A percentile compares a stretch with the other conserved stretches of the same genome.
Evolutionary conservation across 2,888 invertebrate species (phyloP).

Genomic region (Nomada flava): DNA sequence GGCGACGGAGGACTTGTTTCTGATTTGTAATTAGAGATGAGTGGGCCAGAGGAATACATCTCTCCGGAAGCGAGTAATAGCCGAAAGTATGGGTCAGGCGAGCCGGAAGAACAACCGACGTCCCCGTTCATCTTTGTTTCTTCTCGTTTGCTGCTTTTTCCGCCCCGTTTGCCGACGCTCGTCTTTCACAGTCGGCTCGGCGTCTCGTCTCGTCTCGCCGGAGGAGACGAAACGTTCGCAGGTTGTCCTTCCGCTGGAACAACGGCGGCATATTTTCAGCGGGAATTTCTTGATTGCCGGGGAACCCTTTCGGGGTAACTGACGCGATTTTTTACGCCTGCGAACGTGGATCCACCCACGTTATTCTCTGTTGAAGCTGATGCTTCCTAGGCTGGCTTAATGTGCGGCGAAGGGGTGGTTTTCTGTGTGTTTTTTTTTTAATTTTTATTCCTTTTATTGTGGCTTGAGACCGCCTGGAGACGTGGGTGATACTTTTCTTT

Average conservation of each 20-base stretch:
- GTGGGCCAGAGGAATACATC: conserved; percentile 75
- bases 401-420: not conserved
- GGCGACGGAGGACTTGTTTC: conserved; percentile 73
- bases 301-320: conserved; percentile 55
- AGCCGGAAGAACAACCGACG: conserved; percentile 73
- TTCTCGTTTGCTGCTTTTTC: conserved; percentile 20
- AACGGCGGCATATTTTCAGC: conserved; percentile 59
- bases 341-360: not conserved
- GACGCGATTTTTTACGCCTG: conserved; percentile 44
- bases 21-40: conserved; percentile 82
- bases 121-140: conserved; percentile 45
- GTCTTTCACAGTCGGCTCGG: conserved; percentile 11
- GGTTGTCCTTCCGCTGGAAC: conserved; percentile 48
- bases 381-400: not conserved
- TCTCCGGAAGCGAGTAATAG: conserved; percentile 74
- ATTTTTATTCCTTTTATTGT: not conserved
- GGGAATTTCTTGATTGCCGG: conserved; percentile 61
- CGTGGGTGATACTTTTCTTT: not conserved
- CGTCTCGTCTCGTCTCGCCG: conserved; percentile 22
- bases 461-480: too few relatives aligned
- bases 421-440: not conserved
- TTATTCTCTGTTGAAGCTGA: not conserved
- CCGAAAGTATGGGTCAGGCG: conserved; percentile 70
- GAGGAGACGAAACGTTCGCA: conserved; percentile 46
- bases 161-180: conserved; percentile 26